Percentiles rank a stretch among this genome's conserved stretches.
Evolutionary conservation across 2,888 invertebrate species (phyloP).

Genomic region (Pinctada fucata): DNA sequence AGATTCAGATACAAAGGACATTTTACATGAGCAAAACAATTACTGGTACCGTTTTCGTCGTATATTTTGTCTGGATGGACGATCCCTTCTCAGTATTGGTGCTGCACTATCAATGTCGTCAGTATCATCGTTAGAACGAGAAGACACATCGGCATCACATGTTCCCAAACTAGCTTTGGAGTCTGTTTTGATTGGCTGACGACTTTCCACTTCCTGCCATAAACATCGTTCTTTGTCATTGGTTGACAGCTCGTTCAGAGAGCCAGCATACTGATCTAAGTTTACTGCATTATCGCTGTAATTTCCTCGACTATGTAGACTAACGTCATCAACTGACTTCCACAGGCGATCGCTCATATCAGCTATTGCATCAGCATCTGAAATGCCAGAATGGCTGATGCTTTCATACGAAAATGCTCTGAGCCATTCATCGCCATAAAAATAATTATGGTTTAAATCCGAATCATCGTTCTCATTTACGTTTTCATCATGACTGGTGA

Average conservation of each 20-base stretch:
- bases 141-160: slow-evolving; percentile 9
- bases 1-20: no score
- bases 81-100: slow-evolving; percentile 5
- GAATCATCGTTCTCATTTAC: not conserved
- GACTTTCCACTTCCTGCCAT: not conserved
- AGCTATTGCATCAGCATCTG: slow-evolving; percentile 19
- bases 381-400: not conserved
- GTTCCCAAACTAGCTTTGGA: slow-evolving; percentile 6
- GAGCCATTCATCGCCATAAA: not conserved
- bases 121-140: slow-evolving; percentile 10
- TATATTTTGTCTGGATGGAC: slow-evolving; percentile 11
- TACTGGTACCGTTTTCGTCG: slow-evolving; percentile 16
- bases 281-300: not conserved
- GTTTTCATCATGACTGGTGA: not conserved
- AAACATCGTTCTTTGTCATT: not conserved
- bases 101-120: slow-evolving; percentile 21
- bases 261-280: not conserved
- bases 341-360: slow-evolving; percentile 26
- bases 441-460: not conserved
- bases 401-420: not conserved
- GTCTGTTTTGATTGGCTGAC: not conserved
- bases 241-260: not conserved
- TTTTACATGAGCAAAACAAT: no score
- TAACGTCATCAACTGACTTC: slow-evolving; percentile 28
- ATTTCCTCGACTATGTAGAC: not conserved